These are phyloP conservation scores for Tribolium freemani DNA, from an alignment of 2,888 invertebrate genomes.

Conservation along the genomic window DNA sequence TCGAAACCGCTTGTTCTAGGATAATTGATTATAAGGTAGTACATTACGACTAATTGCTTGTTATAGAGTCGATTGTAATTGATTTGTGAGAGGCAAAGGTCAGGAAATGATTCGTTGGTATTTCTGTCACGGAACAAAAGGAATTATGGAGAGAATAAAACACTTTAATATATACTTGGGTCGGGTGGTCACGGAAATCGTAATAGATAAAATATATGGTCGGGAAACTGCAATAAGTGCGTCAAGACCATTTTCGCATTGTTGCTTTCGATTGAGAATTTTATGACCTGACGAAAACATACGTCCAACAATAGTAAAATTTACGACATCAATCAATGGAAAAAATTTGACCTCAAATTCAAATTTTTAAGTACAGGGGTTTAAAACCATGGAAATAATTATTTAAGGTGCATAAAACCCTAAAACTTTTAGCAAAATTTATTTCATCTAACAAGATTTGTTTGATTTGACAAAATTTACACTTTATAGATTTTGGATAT, in stretches of 20 bases:
- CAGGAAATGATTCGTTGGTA: neutral
- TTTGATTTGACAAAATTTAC: too few relatives aligned
- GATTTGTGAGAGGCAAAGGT: neutral
- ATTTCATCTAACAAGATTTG: too few relatives aligned
- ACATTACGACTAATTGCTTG: slow-evolving; percentile 15
- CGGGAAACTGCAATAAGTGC: slow-evolving; percentile 19
- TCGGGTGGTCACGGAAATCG: slow-evolving; percentile 20
- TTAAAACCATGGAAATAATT: too few relatives aligned
- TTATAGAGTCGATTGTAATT: slow-evolving; percentile 8
- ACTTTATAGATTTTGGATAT: too few relatives aligned
- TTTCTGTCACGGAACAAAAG: neutral
- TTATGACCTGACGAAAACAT: neutral
- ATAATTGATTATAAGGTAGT: slow-evolving; percentile 5
- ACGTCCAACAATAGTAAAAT: slow-evolving; percentile 7
- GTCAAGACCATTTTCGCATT: slow-evolving; percentile 17
- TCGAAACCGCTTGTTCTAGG: neutral
- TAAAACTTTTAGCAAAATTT: too few relatives aligned
- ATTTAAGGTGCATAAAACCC: too few relatives aligned
- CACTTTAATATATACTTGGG: slow-evolving; percentile 18
- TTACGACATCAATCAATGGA: neutral
- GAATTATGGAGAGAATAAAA: neutral
- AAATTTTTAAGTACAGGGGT: too few relatives aligned
- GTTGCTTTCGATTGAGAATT: slow-evolving; percentile 7
- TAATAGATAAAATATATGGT: slow-evolving; percentile 21
- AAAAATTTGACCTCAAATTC: too few relatives aligned